These are phyloP conservation scores for Noctuana brunneofusca DNA, from an alignment of 2,888 invertebrate species.

Conservation along the genomic window DNA sequence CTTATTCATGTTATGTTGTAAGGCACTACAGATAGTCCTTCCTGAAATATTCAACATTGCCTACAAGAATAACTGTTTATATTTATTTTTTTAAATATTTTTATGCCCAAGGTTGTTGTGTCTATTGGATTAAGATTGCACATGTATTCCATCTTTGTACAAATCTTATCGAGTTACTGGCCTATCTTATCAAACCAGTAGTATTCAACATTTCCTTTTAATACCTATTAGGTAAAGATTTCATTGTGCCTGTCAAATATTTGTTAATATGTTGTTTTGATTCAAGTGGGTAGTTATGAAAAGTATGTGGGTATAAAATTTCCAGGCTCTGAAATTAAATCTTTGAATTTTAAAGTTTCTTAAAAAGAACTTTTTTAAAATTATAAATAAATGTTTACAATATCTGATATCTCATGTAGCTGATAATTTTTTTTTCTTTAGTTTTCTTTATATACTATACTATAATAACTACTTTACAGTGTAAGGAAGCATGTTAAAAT, in stretches of 20 bases:
- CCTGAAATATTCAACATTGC: no score
- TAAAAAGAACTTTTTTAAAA: background rate
- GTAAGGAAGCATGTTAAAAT: no score
- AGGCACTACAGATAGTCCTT: background rate
- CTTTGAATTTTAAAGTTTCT: no score
- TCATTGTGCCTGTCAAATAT: background rate
- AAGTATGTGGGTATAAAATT: background rate
- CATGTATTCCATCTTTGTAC: constrained; percentile 14
- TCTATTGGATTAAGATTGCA: background rate
- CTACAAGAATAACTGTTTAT: background rate
- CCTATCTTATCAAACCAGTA: constrained; percentile 22
- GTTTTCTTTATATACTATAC: background rate
- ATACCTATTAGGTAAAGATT: background rate
- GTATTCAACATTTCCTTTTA: constrained; percentile 8
- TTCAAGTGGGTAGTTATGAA: background rate
- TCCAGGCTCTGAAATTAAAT: background rate
- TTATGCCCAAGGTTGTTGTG: background rate
- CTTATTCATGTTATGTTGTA: no score
- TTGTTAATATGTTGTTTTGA: background rate
- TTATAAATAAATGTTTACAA: constrained; percentile 1
- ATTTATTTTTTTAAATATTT: background rate
- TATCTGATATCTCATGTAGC: background rate
- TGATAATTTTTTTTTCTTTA: background rate
- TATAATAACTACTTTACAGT: no score
- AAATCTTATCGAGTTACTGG: constrained; percentile 10